Percentiles rank a stretch among this genome's conserved stretches.
phyloP scores from a whole-genome alignment of 2,113 vertebrate species.

The Aptenodytes patagonicus region DNA sequence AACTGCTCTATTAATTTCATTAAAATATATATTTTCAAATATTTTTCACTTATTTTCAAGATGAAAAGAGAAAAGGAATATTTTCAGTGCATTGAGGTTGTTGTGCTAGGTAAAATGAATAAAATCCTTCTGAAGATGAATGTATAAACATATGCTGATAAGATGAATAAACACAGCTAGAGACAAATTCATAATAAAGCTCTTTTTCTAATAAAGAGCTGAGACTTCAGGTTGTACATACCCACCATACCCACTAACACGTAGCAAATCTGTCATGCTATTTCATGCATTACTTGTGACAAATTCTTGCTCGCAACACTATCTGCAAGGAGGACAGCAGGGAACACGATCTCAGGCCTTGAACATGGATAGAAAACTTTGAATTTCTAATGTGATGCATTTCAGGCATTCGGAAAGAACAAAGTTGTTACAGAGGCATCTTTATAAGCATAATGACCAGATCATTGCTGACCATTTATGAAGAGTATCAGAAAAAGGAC shows the following conservation, averaged over 20 bases:
- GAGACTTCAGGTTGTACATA: neutral
- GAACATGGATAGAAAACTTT: neutral
- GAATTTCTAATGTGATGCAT: neutral
- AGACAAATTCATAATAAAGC: neutral
- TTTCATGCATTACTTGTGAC: neutral
- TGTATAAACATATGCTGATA: neutral
- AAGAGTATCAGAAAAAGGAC: neutral
- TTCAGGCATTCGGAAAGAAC: neutral
- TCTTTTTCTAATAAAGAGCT: neutral
- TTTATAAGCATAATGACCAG: neutral
- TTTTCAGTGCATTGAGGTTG: neutral
- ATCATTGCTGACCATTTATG: neutral
- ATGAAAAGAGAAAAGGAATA: neutral
- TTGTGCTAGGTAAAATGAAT: neutral
- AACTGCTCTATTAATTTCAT: neutral
- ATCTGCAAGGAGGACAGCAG: neutral
- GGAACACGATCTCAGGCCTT: rapidly evolving
- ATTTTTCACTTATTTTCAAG: neutral
- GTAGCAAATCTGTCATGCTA: neutral
- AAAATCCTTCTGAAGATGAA: neutral
- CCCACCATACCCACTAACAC: too few species aligned
- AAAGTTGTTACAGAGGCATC: neutral
- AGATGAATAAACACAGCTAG: neutral
- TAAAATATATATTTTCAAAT: neutral
- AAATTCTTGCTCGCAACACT: neutral